Percentiles rank a stretch among this genome's conserved stretches.
phyloP scores from a whole-genome alignment of 2,888 invertebrate species.

The Venusia cambrica region DNA sequence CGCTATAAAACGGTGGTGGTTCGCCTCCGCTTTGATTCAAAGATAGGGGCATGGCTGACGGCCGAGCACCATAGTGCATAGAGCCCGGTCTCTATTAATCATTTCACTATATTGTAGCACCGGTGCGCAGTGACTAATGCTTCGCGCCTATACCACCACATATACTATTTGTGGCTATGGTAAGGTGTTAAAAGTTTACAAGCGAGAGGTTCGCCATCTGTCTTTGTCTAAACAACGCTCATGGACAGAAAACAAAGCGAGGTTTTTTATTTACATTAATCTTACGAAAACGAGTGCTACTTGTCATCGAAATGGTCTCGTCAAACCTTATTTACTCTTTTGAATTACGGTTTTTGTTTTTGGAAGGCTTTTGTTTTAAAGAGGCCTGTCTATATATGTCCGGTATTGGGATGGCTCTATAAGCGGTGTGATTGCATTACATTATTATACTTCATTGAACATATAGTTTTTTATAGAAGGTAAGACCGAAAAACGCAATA shows the following conservation, averaged over 20 bases:
- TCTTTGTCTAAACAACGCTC: conserved; percentile 54
- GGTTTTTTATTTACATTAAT: conserved; percentile 23
- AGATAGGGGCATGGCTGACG: conserved; percentile 17
- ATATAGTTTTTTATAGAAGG: no score
- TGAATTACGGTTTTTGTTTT: conserved; percentile 10
- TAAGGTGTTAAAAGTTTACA: conserved; percentile 67
- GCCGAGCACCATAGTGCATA: conserved; percentile 16
- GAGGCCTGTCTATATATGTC: background rate
- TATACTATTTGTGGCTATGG: conserved; percentile 27
- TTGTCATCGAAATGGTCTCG: conserved; percentile 18
- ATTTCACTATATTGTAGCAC: conserved; percentile 44
- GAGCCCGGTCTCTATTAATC: conserved; percentile 51
- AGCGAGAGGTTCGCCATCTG: conserved; percentile 52
- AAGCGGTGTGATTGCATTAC: no score
- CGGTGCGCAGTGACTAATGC: conserved; percentile 36
- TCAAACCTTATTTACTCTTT: conserved; percentile 12
- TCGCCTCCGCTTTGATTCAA: conserved; percentile 28
- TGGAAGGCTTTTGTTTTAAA: background rate
- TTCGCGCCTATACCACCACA: no score
- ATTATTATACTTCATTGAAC: no score
- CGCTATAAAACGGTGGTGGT: conserved; percentile 25
- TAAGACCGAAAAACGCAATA: no score
- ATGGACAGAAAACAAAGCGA: conserved; percentile 34
- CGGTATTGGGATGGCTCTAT: no score
- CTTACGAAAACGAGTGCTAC: conserved; percentile 19